These are phyloP conservation scores for Nasonia longicornis DNA, from an alignment of 1,140 invertebrate genomes.

Conservation along the genomic window DNA sequence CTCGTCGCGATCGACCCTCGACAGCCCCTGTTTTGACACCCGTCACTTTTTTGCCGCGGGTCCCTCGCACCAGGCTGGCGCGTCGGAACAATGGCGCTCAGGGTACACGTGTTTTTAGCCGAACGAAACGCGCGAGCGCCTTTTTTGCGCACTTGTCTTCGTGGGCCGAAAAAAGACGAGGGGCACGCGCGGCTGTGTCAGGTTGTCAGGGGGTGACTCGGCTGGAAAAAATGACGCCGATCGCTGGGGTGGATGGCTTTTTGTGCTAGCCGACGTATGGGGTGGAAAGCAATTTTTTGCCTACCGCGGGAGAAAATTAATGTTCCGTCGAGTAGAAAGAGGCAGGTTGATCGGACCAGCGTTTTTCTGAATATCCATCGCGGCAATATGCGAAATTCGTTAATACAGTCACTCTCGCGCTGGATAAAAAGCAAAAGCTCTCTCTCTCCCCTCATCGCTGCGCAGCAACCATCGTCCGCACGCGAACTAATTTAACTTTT, in stretches of 20 bases:
- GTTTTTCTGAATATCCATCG: background rate
- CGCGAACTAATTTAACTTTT: slow-evolving; percentile 46
- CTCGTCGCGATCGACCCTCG: background rate
- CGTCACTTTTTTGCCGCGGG: slow-evolving; percentile 52
- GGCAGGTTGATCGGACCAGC: background rate
- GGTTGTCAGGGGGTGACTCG: background rate
- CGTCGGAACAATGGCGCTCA: slow-evolving; percentile 24
- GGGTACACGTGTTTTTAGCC: slow-evolving; percentile 18
- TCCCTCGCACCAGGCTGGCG: background rate
- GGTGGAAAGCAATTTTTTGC: too few relatives aligned
- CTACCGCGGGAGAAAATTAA: background rate
- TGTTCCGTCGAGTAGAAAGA: background rate
- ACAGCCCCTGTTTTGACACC: slow-evolving; percentile 51
- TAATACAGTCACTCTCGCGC: too few relatives aligned
- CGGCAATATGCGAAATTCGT: background rate
- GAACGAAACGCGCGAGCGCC: background rate
- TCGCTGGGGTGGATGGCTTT: background rate
- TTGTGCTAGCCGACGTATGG: background rate
- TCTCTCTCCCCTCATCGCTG: background rate
- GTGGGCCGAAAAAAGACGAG: slow-evolving; percentile 17
- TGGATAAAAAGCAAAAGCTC: background rate
- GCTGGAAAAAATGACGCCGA: background rate
- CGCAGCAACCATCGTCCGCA: slow-evolving; percentile 5
- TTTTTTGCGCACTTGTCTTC: slow-evolving; percentile 42
- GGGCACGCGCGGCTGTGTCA: slow-evolving; percentile 7